phyloP scores from a whole-genome alignment of 2,797 vertebrate species.

The Melopsittacus undulatus region DNA sequence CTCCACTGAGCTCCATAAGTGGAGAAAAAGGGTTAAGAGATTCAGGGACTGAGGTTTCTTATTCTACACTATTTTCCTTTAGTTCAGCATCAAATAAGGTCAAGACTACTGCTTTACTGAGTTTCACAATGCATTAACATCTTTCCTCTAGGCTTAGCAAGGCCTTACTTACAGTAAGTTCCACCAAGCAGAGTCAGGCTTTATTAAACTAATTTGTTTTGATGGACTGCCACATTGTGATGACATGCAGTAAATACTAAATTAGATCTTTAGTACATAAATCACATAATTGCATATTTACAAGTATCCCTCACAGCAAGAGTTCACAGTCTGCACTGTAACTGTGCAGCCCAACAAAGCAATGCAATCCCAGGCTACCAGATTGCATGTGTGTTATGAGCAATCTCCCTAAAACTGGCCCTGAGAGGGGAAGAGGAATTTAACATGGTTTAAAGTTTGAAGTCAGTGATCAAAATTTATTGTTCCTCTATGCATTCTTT shows the following conservation, averaged over 20 bases:
- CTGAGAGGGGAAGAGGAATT: not conserved
- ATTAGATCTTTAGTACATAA: not conserved
- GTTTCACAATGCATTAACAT: not conserved
- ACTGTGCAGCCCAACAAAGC: not conserved
- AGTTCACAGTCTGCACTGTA: not conserved
- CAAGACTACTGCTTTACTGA: not conserved
- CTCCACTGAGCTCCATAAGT: not conserved
- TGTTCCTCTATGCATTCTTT: not conserved
- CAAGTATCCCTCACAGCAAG: not conserved
- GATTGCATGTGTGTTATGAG: not conserved
- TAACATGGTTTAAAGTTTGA: not conserved
- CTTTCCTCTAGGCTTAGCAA: not conserved
- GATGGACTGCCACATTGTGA: not conserved
- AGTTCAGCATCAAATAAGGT: not conserved
- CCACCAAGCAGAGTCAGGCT: not conserved
- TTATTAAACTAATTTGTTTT: not conserved
- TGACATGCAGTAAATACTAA: slow-evolving; percentile 1
- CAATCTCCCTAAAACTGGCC: not conserved
- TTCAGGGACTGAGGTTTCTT: not conserved
- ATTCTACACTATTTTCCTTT: not conserved
- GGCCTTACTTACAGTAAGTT: not conserved
- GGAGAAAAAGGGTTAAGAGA: not conserved
- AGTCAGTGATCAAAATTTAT: not conserved
- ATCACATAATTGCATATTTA: not conserved
- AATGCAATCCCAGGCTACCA: not conserved